Conservation (phyloP, 1,140 invertebrate species). For the Battus philenor region DNA sequence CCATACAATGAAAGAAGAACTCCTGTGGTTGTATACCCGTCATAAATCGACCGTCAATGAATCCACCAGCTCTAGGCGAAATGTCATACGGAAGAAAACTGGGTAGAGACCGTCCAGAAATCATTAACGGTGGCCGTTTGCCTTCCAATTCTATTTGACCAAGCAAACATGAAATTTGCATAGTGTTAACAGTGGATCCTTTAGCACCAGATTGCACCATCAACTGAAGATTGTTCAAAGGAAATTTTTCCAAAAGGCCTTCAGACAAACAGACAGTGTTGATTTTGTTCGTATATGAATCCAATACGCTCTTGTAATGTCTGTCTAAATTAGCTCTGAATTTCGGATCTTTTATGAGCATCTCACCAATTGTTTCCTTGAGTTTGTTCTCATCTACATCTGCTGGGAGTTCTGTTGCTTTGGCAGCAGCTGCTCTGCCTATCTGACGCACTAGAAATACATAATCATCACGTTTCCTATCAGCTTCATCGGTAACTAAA, state of each 20-base stretch:
- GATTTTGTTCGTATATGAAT: conserved; percentile 92
- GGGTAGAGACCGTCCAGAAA: conserved; percentile 94
- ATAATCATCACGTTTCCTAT: conserved; percentile 83
- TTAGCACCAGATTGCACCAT: conserved; percentile 99
- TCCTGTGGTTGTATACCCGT: conserved; percentile 98
- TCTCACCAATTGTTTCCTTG: conserved; percentile 81
- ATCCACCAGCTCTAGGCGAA: conserved; percentile 95
- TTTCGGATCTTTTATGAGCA: conserved; percentile 84
- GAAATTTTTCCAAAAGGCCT: conserved; percentile 91
- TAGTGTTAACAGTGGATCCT: conserved; percentile 96
- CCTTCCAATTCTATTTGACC: conserved; percentile 99
- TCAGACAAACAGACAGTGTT: conserved; percentile 89
- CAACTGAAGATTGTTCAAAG: conserved; percentile 96
- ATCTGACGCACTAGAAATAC: conserved; percentile 81
- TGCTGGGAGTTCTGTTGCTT: conserved; percentile 82
- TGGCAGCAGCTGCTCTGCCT: conserved; percentile 81
- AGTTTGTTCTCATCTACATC: conserved; percentile 77
- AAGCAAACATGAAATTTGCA: conserved; percentile 97
- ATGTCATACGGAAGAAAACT: conserved; percentile 95
- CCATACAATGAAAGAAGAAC: conserved; percentile 99
- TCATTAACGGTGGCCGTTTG: conserved; percentile 95
- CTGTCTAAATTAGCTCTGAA: conserved; percentile 87
- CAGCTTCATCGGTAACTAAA: conserved; percentile 84
- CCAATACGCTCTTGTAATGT: conserved; percentile 89
- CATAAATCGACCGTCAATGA: conserved; percentile 96